Base-by-base conservation (phyloP, 2,888 invertebrate species). In the Drosophila phalerata region DNA sequence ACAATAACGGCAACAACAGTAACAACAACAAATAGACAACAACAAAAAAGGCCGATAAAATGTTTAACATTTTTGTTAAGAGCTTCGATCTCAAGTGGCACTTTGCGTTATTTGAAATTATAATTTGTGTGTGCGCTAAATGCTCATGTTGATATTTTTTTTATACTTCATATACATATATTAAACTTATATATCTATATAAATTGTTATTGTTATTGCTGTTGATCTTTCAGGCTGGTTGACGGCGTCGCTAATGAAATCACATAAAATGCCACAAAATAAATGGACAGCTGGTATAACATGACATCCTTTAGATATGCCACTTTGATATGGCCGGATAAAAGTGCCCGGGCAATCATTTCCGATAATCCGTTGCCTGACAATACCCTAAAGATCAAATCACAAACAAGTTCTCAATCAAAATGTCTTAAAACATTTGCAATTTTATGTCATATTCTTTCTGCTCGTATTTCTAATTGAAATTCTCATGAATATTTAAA, bases 241-340 rank as follows among this genome's bases (percentile, higher is more conserved):
- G 28, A 8, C 28, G 28, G 58, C 66, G 55, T 65, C 64, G 86
- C 84, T 88, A 79, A 84, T 84, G 79, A 80, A 88, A 88, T 86
- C 84, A 69, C 66, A 69, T 74, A 64, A 71, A 85, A 63, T 81
- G 79, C 70, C 73, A 71, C 72, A 64, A 65, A 72, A 66, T 82
- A 79, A 76, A 85, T 87, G 81, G 71, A 70, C 71, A 82, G 65
- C 69, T 68, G 60, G 62, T 49, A 70, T 51, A 71, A 72, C 73
- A 73, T 88, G 88, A 88, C 83, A 85, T 84, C 83, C 83, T 85
- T 79, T 82, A 82, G 85, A 87, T 82, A 84, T 87, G 81, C 64
- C 84, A 68, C 37, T 73, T 69, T 68, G 72, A 69, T 71, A 66
- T 60, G 38, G 22, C 72, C 43, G 55, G 55, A 32, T 56, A 56